Conservation (phyloP, 2,113 vertebrate species). For the Mungos mungo region DNA sequence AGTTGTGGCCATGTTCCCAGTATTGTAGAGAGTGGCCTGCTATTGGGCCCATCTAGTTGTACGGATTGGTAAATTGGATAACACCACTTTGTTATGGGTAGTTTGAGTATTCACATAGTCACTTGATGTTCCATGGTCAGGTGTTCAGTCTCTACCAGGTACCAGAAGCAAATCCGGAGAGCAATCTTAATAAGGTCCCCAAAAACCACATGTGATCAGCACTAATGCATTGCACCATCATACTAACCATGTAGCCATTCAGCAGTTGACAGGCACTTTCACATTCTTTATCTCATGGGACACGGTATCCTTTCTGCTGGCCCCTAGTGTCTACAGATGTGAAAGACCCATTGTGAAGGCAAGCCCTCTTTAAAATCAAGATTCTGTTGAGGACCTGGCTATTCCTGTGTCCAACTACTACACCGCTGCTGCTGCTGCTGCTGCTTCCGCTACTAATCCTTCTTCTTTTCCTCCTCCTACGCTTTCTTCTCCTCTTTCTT, state of each 20-base stretch:
- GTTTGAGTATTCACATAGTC: not conserved
- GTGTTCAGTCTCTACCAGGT: not conserved
- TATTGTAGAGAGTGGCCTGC: not conserved
- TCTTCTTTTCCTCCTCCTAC: too few relatives aligned
- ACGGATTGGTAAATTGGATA: not conserved
- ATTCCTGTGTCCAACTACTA: not conserved
- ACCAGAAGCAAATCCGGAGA: not conserved
- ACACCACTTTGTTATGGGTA: not conserved
- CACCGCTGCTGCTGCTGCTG: not conserved
- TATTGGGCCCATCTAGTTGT: not conserved
- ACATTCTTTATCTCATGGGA: not conserved
- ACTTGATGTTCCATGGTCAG: not conserved
- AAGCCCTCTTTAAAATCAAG: fast-evolving
- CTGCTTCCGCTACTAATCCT: not conserved
- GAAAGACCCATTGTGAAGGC: not conserved
- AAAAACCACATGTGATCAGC: not conserved
- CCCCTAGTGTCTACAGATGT: not conserved
- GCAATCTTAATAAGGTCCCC: not conserved
- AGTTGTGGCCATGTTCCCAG: not conserved
- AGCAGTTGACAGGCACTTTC: not conserved
- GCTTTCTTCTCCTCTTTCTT: not conserved
- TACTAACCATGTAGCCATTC: not conserved
- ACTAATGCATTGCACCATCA: not conserved
- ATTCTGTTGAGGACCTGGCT: not conserved
- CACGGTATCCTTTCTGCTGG: not conserved